Conservation (phyloP, 35 echinoderm and acorn worm species). For the Amphiura filiformis region DNA sequence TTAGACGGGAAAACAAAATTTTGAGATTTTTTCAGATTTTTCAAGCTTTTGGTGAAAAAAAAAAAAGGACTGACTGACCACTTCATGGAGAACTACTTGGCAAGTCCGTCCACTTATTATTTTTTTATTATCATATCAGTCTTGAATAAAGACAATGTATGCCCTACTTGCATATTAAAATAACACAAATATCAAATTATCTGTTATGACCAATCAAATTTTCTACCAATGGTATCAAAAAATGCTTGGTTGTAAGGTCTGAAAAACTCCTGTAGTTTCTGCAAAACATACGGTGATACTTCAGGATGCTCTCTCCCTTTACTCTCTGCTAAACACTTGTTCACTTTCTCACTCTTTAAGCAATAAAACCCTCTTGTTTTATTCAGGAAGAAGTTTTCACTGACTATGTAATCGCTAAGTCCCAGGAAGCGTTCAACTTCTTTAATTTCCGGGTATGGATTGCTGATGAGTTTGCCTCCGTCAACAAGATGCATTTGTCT, state of each 20-base stretch:
- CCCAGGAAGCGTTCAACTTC: constrained; percentile 77
- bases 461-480: constrained; percentile 75
- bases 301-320: constrained; percentile 90
- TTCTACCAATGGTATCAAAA: constrained; percentile 61
- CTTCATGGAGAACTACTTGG: too few relatives aligned
- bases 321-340: constrained; percentile 73
- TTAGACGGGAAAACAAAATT: too few relatives aligned
- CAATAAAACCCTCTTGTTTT: constrained; percentile 91
- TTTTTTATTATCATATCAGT: too few relatives aligned
- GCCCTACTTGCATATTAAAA: too few relatives aligned
- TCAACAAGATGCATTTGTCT: constrained; percentile 88
- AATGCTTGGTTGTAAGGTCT: constrained; percentile 80
- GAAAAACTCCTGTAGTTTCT: constrained; percentile 77
- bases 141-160: too few relatives aligned
- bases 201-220: constrained; percentile 72
- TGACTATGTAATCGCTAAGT: constrained; percentile 56
- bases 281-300: constrained; percentile 52
- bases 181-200: too few relatives aligned
- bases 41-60: too few relatives aligned
- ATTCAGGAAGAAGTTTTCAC: constrained; percentile 75
- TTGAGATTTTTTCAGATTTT: too few relatives aligned
- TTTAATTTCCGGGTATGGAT: constrained; percentile 90
- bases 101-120: too few relatives aligned
- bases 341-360: constrained; percentile 55
- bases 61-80: too few relatives aligned